phyloP scores from a whole-genome alignment of 2,888 invertebrate genomes.

The Drosophila kambysellisi region DNA sequence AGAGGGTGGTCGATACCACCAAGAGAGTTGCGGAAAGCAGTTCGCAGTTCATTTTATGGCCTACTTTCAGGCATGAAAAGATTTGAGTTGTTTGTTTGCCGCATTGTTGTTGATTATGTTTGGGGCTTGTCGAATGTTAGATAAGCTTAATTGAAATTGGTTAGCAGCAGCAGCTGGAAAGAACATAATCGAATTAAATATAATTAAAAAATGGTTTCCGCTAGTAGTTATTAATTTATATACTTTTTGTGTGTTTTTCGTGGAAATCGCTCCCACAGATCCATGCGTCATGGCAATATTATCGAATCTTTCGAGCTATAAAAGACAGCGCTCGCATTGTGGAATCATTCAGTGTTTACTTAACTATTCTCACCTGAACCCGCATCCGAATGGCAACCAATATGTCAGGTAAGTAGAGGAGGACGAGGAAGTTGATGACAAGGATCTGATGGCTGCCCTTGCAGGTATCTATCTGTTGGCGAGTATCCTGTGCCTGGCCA shows the following conservation, averaged over 20 bases:
- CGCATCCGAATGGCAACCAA: conserved; percentile 10
- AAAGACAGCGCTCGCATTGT: conserved; percentile 18
- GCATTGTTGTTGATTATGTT: not conserved
- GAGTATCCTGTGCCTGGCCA: conserved; percentile 22
- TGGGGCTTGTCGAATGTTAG: conserved; percentile 5
- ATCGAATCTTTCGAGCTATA: conserved; percentile 21
- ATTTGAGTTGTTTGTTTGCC: not conserved
- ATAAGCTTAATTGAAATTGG: conserved; percentile 41
- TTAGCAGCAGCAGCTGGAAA: conserved; percentile 10
- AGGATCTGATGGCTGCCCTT: not conserved
- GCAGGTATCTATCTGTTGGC: conserved; percentile 58
- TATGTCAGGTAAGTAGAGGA: conserved; percentile 37
- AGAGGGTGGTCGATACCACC: not conserved
- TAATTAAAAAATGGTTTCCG: conserved; percentile 33
- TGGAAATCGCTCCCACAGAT: not conserved
- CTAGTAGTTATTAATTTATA: not conserved
- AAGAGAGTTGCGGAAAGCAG: not conserved
- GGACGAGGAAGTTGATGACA: not conserved
- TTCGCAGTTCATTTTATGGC: not conserved
- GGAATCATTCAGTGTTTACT: conserved; percentile 40
- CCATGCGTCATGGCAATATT: conserved; percentile 2
- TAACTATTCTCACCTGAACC: conserved; percentile 4
- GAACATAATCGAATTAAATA: conserved; percentile 37
- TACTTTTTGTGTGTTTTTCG: not conserved
- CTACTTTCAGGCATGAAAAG: not conserved